Base-by-base conservation (phyloP, 2,797 vertebrate genomes). In the Ctenosaura bakeri region DNA sequence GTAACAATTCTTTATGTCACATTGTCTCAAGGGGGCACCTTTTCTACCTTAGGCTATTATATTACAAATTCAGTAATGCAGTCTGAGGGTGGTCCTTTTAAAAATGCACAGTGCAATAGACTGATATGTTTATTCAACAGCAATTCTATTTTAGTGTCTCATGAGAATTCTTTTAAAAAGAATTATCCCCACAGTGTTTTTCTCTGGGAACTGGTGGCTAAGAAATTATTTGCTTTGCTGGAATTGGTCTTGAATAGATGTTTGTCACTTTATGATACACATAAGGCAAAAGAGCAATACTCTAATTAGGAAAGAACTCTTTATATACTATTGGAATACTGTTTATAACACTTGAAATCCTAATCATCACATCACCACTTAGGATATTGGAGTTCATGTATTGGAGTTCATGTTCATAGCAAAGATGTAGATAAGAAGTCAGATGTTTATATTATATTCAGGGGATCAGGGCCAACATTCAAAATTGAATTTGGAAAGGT, bases 91-190 rank as follows among this genome's bases (percentile, higher is more conserved):
- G 96, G 96, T 97, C 97, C 91, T 95, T 84, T 32, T 9, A 12
- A 95, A 93, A 93, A 97, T 87, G 90, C 95, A 96, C 96, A 95
- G 93, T 78, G 92, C 94, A 96, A 95, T 90, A 88, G 64, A 71
- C 4, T 86, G 94, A 93, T 95, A 90, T 96, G 94, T 96, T 97
- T 97, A 97, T 95, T 96, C 95, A 94, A 78, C 71, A 76, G 92
- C 91, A 96, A 96, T 95, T 95, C 93, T 96, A 93, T 94, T 96
- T 96, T 83, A 74, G 52, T 91, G 91, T 96, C 95, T 97, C 96
- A 97, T 96, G 95, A 96, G 94, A 96, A 94, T 92, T 86, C 93
- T 97, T 96, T 95, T 95, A 95, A 96, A 92, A 92, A 96, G 93
- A 32, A 32, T 95, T 95, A 94, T 62, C 94, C 80, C 81, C 38